Conservation (phyloP, 1,140 invertebrate genomes). For the Halyomorpha halys region DNA sequence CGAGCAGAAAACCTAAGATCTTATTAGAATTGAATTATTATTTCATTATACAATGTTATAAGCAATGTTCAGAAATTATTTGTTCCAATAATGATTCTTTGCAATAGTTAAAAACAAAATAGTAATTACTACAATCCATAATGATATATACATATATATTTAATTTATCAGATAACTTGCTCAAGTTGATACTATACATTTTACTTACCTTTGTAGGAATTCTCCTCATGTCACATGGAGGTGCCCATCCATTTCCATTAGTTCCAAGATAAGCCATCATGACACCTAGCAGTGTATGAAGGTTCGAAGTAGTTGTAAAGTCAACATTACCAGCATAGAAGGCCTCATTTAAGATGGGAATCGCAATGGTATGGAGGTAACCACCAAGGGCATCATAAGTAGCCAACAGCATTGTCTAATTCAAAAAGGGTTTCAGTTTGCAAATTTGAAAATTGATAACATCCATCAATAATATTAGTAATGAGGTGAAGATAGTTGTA, state of each 20-base stretch:
- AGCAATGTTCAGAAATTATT: too few relatives aligned
- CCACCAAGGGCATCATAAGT: slow-evolving; percentile 29
- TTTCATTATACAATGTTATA: too few relatives aligned
- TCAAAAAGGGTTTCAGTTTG: not conserved
- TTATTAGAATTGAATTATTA: too few relatives aligned
- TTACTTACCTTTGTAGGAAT: slow-evolving; percentile 25
- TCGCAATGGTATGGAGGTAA: slow-evolving; percentile 27
- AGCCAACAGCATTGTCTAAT: slow-evolving; percentile 19
- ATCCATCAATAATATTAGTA: too few relatives aligned
- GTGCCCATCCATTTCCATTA: slow-evolving; percentile 27
- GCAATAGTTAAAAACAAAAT: too few relatives aligned
- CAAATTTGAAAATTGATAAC: too few relatives aligned
- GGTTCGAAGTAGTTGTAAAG: slow-evolving; percentile 19
- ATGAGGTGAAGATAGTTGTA: too few relatives aligned
- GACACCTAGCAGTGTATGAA: slow-evolving; percentile 22
- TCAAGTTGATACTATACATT: not conserved
- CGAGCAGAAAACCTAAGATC: too few relatives aligned
- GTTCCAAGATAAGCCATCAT: slow-evolving; percentile 28
- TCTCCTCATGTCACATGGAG: slow-evolving; percentile 20
- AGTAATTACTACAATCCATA: too few relatives aligned
- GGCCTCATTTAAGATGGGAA: slow-evolving; percentile 29
- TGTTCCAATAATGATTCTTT: too few relatives aligned
- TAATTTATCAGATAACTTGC: too few relatives aligned
- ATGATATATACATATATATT: too few relatives aligned
- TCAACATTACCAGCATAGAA: slow-evolving; percentile 31